Evolutionary conservation across 2,888 invertebrate genomes (phyloP).

Genomic region (Troides aeacus): DNA sequence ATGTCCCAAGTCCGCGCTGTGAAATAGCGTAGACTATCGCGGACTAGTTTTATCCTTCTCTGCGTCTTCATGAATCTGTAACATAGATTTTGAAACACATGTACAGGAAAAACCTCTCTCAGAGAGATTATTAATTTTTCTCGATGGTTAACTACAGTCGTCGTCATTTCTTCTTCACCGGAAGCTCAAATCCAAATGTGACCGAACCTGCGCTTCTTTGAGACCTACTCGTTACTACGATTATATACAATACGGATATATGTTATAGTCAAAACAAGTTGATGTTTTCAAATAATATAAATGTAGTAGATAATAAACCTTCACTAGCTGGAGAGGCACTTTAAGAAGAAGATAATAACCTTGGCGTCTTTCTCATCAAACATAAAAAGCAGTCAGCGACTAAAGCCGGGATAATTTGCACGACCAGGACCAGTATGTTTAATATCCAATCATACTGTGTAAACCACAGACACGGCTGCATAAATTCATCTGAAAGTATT

Average conservation of each 20-base stretch:
- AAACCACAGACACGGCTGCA: slow-evolving; percentile 40
- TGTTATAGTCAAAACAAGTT: no score
- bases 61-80: slow-evolving; percentile 46
- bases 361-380: slow-evolving; percentile 39
- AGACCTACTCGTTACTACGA: no score
- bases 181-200: no score
- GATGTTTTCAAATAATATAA: no score
- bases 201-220: no score
- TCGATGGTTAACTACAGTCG: neutral
- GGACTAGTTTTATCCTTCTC: slow-evolving; percentile 31
- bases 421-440: slow-evolving; percentile 35
- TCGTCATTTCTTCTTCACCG: no score
- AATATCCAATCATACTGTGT: slow-evolving; percentile 37
- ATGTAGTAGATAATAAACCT: no score
- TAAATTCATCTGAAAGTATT: slow-evolving; percentile 38
- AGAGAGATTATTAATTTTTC: neutral
- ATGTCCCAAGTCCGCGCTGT: slow-evolving; percentile 36
- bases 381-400: slow-evolving; percentile 41
- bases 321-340: no score
- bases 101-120: no score
- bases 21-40: slow-evolving; percentile 35
- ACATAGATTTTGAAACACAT: no score
- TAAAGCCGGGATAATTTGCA: slow-evolving; percentile 46
- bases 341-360: slow-evolving; percentile 33
- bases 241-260: no score